Evolutionary conservation across 2,888 invertebrate genomes (phyloP), one percentile per base, ranked within the genome.

Genomic region (Eurytoma adleriae): DNA sequence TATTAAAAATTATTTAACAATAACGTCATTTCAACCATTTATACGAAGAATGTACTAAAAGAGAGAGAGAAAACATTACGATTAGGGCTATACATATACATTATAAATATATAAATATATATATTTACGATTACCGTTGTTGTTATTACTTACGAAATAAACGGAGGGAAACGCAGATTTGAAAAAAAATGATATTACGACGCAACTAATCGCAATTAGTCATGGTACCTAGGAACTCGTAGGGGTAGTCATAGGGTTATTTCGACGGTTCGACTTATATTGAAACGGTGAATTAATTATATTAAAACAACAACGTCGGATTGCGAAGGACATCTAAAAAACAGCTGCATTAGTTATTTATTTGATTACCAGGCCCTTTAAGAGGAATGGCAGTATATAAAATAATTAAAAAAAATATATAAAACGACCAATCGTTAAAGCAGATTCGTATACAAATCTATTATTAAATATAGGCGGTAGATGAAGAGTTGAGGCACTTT

Each of bases 391-490:
- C 40, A 40, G 40, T 64, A 30, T 66, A 70, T 73, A 69, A 24
- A 16, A 71, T 59, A 66, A 62, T 73, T 24, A 76, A 77, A 66
- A 68, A 67, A 69, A 16, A 52, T 59, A 4, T 20, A 18, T 59
- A 83, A 89, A 89, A 89, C 87, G 89, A 90, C 90, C 90, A 90
- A 90, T 84, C 86, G 86, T 85, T 85, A 64, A 71, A 73, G 80
- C 83, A 83, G 82, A 84, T 84, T 84, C 82, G 71, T 84, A 78
- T 83, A 80, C 80, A 83, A 84, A 83, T 82, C 77, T 82, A 70
- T 71, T 20, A 52, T 62, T 40, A 72, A 82, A 67, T 52, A 67
- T 85, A 85, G 83, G 56, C 75, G 76, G 82, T 84, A 84, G 83
- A 82, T 54, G 79, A 68, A 67, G 75, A 84, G 70, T 84, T 82